Evolutionary conservation across 1,140 invertebrate genomes (phyloP).

Genomic region (Philopotamus ludificatus): DNA sequence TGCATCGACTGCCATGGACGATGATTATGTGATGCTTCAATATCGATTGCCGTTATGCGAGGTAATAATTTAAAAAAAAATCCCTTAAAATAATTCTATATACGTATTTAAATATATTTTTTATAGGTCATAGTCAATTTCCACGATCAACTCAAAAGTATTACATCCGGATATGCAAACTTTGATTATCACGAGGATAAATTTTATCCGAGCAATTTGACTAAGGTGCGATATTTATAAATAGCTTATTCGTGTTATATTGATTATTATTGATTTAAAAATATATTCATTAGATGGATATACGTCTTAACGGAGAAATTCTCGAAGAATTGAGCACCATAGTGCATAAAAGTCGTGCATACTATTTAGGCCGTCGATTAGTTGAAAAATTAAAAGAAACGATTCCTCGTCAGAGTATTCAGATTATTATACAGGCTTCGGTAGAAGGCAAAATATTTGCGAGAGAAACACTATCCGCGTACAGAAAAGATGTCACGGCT

Average conservation of each 20-base stretch:
- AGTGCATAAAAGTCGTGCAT: conserved; percentile 70
- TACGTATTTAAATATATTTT: conserved; percentile 9
- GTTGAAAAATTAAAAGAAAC: conserved; percentile 80
- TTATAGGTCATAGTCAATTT: conserved; percentile 83
- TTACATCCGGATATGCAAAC: conserved; percentile 92
- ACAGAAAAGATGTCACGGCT: conserved; percentile 88
- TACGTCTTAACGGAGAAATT: conserved; percentile 75
- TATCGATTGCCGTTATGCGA: conserved; percentile 88
- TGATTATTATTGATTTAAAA: conserved; percentile 12
- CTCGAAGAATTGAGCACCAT: conserved; percentile 89
- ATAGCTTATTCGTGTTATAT: conserved; percentile 20
- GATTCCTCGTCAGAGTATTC: conserved; percentile 81
- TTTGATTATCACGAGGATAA: conserved; percentile 96
- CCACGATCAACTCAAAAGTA: conserved; percentile 86
- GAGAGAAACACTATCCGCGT: conserved; percentile 83
- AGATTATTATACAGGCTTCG: conserved; percentile 84
- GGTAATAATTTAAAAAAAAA: no score
- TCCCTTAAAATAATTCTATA: no score
- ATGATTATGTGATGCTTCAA: conserved; percentile 76
- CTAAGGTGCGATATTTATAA: conserved; percentile 63
- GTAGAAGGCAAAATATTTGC: conserved; percentile 81
- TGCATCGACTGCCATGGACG: conserved; percentile 77
- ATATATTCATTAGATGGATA: conserved; percentile 63
- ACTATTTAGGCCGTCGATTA: conserved; percentile 67
- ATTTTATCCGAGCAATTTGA: conserved; percentile 70